Base-by-base conservation (phyloP, 2,888 invertebrate genomes). In the Eilema caniola region DNA sequence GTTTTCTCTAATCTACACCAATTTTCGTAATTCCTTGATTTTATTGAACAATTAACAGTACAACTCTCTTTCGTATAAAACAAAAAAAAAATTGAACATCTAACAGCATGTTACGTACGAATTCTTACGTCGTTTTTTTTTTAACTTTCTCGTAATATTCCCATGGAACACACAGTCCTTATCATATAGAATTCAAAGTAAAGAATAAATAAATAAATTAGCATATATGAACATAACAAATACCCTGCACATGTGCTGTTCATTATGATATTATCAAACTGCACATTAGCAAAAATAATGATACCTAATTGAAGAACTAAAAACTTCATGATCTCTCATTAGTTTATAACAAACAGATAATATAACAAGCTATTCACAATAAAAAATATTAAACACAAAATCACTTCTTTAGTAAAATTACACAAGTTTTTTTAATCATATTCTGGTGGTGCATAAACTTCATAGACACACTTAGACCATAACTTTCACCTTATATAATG, bases 401-500 rank as follows among this genome's bases (percentile, higher is more conserved):
- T n/a, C n/a, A n/a, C 16, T 53, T n/a, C 20, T 14, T 7, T 16
- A 47, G 20, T 47, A 47, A 53, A 2, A n/a, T 53, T 2, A n/a
- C n/a, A 10, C 8, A n/a, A n/a, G 7, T n/a, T 53, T 47, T 47
- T 20, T 20, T 47, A 47, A 47, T 20, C 16, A 20, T 47, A 7
- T 5, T 47, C 47, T 20, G 20, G n/a, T n/a, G 33, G 10, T 53
- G 53, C 7, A 2, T 47, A 47, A 5, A 47, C 47, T 53, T 53
- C 10, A 53, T 53, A 53, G 53, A n/a, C 53, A 47, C 53, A 53
- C 70, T 67, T 78, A 72, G 61, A 76, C 66, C 68, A 71, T 74
- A 77, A 68, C 80, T 85, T 83, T 84, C 83, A 80, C 77, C 72
- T 65, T 70, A 70, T 74, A 70, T 41, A 66, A 70, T 73, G 41